Conservation (phyloP, 2,113 vertebrate genomes). For the Agapornis roseicollis region DNA sequence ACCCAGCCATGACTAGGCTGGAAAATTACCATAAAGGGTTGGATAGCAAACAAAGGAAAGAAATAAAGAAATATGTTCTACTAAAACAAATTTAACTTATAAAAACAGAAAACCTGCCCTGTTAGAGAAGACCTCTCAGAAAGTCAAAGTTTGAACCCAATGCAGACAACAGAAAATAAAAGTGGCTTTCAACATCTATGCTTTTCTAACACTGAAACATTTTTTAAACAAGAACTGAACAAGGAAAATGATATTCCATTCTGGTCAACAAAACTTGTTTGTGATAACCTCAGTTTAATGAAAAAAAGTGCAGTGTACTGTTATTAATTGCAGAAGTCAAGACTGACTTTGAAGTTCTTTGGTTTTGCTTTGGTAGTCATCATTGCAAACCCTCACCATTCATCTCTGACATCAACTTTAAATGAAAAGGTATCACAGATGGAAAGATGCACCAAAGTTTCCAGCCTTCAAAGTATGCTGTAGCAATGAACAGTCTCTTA, state of each 20-base stretch:
- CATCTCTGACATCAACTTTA: not conserved
- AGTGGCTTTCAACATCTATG: not conserved
- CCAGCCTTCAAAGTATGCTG: not conserved
- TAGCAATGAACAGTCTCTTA: not conserved
- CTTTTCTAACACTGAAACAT: not conserved
- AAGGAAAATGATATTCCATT: not conserved
- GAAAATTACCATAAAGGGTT: constrained; percentile 7
- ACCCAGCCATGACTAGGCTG: not conserved
- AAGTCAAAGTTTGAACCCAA: not conserved
- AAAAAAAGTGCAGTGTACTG: not conserved
- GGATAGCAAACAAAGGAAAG: not conserved
- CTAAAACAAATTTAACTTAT: constrained; percentile 7
- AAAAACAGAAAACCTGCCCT: not conserved
- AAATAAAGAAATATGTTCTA: not conserved
- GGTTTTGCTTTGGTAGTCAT: not conserved
- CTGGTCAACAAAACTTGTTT: not conserved
- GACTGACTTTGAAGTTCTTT: not conserved
- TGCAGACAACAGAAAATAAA: not conserved
- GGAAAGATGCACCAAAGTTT: not conserved
- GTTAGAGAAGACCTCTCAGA: not conserved
- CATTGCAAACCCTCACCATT: not conserved
- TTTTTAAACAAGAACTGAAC: not conserved
- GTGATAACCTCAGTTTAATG: not conserved
- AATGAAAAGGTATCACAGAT: not conserved
- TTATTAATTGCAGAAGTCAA: not conserved